A percentile compares a stretch with the other conserved stretches of the same genome.
These are phyloP conservation scores for Dryobates pubescens DNA, from an alignment of 2,797 vertebrate species.

Conservation along the genomic window DNA sequence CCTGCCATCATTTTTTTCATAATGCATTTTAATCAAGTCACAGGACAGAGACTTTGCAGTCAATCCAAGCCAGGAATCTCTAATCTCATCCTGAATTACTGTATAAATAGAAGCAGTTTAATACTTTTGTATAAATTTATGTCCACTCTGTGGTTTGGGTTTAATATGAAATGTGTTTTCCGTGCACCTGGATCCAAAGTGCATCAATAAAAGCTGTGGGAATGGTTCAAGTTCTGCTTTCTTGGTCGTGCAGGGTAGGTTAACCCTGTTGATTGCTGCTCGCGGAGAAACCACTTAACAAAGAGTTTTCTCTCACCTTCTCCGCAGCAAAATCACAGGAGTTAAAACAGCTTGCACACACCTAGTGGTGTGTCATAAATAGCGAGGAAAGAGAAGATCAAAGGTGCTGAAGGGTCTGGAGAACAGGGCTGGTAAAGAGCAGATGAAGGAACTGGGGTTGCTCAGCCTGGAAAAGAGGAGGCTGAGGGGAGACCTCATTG, in stretches of 20 bases:
- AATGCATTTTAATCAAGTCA: slow-evolving; percentile 38
- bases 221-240: background rate
- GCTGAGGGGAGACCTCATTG: no score
- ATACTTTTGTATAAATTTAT: background rate
- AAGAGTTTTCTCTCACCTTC: background rate
- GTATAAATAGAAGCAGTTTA: slow-evolving; percentile 34
- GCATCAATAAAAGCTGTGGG: background rate
- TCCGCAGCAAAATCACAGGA: background rate
- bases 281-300: background rate
- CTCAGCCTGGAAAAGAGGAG: no score
- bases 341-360: background rate
- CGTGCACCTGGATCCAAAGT: background rate
- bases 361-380: background rate
- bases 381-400: background rate
- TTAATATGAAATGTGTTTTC: background rate
- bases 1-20: slow-evolving; percentile 8
- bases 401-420: no score
- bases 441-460: no score
- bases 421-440: no score
- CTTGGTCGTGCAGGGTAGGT: background rate
- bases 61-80: background rate
- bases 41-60: background rate
- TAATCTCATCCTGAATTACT: background rate
- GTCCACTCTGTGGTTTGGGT: background rate
- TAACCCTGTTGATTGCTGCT: background rate